Percentiles rank a stretch among this genome's conserved stretches.
Conservation (phyloP, 2,113 vertebrate genomes). For the Chelonoidis abingdonii region DNA sequence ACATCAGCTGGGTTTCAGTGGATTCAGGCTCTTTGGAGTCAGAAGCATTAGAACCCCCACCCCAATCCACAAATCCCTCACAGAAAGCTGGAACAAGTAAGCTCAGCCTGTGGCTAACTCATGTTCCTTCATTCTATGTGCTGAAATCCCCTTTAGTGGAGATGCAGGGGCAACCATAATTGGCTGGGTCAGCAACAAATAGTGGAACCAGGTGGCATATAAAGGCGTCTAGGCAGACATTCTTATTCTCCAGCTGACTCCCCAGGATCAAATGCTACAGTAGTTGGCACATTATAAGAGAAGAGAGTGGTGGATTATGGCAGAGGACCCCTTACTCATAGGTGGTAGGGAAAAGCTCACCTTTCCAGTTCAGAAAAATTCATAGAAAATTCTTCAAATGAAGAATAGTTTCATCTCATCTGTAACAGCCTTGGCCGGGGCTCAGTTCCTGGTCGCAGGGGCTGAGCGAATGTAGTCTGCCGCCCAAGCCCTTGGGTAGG, state of each 20-base stretch:
- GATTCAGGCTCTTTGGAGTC: not conserved
- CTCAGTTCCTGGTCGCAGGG: no score
- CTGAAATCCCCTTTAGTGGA: not conserved
- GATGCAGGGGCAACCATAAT: not conserved
- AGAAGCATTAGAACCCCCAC: not conserved
- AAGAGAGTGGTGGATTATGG: not conserved
- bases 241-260: not conserved
- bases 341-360: not conserved
- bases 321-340: not conserved
- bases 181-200: not conserved
- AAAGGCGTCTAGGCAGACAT: accelerated
- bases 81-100: not conserved
- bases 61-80: not conserved
- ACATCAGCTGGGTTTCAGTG: not conserved
- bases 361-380: not conserved
- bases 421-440: no score
- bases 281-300: not conserved
- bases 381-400: not conserved
- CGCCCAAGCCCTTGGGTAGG: no score
- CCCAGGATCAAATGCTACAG: not conserved
- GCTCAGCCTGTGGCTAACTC: not conserved
- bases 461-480: no score
- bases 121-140: not conserved
- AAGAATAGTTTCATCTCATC: not conserved
- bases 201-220: not conserved